Evolutionary conservation across 2,113 vertebrate genomes (phyloP), one percentile per base, ranked within the genome.

Genomic region (Centropus bengalensis): DNA sequence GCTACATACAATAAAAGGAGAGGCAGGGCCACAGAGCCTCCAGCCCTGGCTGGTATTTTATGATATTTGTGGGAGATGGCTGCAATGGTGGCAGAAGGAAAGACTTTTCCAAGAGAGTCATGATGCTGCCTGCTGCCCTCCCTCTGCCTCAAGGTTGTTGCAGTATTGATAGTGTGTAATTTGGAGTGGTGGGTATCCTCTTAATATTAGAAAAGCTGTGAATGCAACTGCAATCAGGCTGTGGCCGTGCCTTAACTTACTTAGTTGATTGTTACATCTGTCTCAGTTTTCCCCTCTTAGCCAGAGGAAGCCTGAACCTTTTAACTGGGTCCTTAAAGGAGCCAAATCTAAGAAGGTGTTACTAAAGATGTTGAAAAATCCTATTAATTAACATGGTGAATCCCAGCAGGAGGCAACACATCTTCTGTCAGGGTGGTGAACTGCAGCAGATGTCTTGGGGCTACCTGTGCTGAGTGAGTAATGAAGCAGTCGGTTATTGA

Each of bases 1-100:
- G 51, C 36, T 76, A 10, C 14, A 11, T 0, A 0, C 1, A 5
- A n/a, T 58, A 12, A 12, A 52, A 32, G 26, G 55, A 26, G 38
- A 71, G 33, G 36, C 47, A 26, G 52, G 28, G 66, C 86, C 8
- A 6, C 45, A 12, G 1, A 21, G 24, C 33, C 60, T 86, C 17
- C n/a, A 82, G 69, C 24, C 28, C 26, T 59, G 33, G 24, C 22
- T 78, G 69, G 3, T 74, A 26, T 42, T 83, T 52, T 54, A 12
- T 17, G 9, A 4, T 86, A 8, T 52, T 69, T 87, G 8, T 47
- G 68, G 13, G 60, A 83, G 80, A 51, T 58, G 59, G 14, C 59
- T 83, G 47, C 17, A 64, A 12, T 23, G 71, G 33, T 74, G 8
- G 32, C 23, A 77, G 36, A 33, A 85, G 30, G 49, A 88, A 84